Evolutionary conservation across 2,113 vertebrate species (phyloP).

Genomic region (Ramphastos sulfuratus): DNA sequence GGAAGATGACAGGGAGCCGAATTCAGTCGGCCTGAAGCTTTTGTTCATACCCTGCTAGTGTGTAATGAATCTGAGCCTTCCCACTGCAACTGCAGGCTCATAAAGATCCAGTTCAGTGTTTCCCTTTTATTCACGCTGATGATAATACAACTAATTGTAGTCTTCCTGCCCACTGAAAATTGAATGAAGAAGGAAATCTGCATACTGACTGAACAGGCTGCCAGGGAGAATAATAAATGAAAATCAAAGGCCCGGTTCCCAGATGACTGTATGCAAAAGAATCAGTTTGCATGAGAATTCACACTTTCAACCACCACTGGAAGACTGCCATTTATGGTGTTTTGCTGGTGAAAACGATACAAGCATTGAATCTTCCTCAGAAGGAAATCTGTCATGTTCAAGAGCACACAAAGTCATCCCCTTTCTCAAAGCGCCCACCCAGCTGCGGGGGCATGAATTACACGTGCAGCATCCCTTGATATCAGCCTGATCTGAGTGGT

Average conservation of each 20-base stretch:
- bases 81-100: background rate
- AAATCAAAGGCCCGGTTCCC: conserved; percentile 46
- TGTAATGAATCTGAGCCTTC: background rate
- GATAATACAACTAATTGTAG: conserved; percentile 62
- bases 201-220: conserved; percentile 50
- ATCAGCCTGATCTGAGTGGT: background rate
- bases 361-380: conserved; percentile 1
- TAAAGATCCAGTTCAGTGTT: conserved; percentile 28
- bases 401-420: background rate
- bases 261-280: conserved; percentile 42
- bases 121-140: conserved; percentile 31
- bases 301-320: conserved; percentile 14
- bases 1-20: background rate
- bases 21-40: background rate
- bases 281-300: conserved; percentile 43
- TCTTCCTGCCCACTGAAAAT: conserved; percentile 54
- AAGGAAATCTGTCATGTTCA: background rate
- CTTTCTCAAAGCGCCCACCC: background rate
- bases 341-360: conserved; percentile 27
- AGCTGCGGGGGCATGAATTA: background rate
- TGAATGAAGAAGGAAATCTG: conserved; percentile 55
- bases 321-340: background rate
- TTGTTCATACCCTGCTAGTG: background rate
- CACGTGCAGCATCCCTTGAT: background rate
- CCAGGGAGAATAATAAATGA: conserved; percentile 57